These are phyloP conservation scores for Clamator glandarius DNA, from an alignment of 2,797 vertebrate species.

Conservation along the genomic window DNA sequence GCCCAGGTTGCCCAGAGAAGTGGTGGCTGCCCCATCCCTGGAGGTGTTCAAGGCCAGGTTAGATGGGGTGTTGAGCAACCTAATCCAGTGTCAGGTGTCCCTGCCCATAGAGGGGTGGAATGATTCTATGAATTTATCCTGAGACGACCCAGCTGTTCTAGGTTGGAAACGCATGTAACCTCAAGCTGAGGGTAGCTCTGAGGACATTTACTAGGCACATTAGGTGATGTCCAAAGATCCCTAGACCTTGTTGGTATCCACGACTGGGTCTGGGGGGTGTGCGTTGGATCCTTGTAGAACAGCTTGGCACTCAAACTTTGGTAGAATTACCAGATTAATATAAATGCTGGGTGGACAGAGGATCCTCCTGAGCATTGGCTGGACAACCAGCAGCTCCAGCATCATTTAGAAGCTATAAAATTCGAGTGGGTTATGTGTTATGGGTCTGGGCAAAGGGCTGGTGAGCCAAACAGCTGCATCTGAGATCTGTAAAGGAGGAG, in stretches of 20 bases:
- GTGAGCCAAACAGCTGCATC: not conserved
- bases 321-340: not conserved
- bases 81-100: no score
- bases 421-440: not conserved
- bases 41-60: no score
- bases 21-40: no score
- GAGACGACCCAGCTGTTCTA: not conserved
- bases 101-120: no score
- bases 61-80: no score
- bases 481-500: not conserved
- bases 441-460: not conserved
- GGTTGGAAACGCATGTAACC: rapidly evolving
- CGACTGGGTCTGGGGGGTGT: not conserved
- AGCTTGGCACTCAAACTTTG: not conserved
- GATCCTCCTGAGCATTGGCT: not conserved
- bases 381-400: not conserved
- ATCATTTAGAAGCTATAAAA: not conserved
- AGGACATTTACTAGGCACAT: not conserved
- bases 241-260: not conserved
- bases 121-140: not conserved
- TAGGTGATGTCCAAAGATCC: not conserved
- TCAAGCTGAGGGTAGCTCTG: not conserved
- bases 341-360: not conserved
- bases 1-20: no score
- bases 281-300: rapidly evolving